Evolutionary conservation across 2,888 invertebrate species (phyloP), one percentile per base, ranked within the genome.

Genomic region (Andrena dorsata): DNA sequence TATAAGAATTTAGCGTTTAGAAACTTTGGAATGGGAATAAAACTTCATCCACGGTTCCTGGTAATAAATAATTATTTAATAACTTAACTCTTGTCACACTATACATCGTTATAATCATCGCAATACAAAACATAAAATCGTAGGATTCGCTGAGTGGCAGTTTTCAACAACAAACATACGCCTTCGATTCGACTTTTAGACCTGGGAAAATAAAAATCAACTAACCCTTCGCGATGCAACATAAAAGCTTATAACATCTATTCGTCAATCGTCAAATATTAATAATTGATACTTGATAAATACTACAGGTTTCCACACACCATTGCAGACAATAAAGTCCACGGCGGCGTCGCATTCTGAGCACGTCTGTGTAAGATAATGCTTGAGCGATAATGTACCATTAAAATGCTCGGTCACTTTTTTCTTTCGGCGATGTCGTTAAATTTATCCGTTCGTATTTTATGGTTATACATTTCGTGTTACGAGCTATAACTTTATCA

Each of bases 41-140:
- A 28, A n/a, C 28, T 32, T 23, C 8, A 56, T 23, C 20, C 13
- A n/a, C 26, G 13, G 61, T 78, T 80, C 28, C 86, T 86, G 84
- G 87, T 91, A 93, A 92, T 92, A 93, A 93, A 93, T 93, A 93
- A 87, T 90, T 90, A 85, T 92, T 92, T 92, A 93, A 93, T 93
- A 93, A 93, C 91, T 93, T 93, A 93, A 91, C 90, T 92, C 87
- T 82, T 89, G 80, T 76, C 87, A 85, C 83, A 74, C 84, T 90
- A 88, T 90, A 89, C 90, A 90, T 87, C 76, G 70, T 83, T 88
- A 77, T 82, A 80, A 73, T 84, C 82, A 75, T 84, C 82, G 85
- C 86, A 84, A 89, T 90, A 90, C 86, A 91, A 91, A 90, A 89
- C 88, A 89, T 89, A 56, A 73, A 73, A 81, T 82, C 23, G 75